These are phyloP conservation scores for Chelidonichthys spinosus DNA, from an alignment of 2,797 vertebrate species.

Conservation along the genomic window DNA sequence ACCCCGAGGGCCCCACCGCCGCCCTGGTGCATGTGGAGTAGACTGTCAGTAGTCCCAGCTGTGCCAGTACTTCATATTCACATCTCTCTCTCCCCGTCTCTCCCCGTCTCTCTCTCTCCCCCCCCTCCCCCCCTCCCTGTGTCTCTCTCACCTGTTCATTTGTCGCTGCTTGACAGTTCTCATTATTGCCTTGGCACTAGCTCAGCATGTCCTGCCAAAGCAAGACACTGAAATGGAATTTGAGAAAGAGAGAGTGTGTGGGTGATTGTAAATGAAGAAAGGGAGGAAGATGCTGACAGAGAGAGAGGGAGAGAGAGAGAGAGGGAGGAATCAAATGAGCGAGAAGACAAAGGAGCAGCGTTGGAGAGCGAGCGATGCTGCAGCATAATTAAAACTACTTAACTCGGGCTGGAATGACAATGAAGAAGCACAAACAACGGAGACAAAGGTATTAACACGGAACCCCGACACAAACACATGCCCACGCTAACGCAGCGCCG, in stretches of 20 bases:
- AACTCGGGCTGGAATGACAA: conserved; percentile 70
- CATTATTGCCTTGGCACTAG: conserved; percentile 85
- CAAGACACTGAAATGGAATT: conserved; percentile 82
- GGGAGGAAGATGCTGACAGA: conserved; percentile 65
- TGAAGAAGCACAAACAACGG: conserved; percentile 60
- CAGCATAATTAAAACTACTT: conserved; percentile 74
- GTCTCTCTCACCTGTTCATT: conserved; percentile 85
- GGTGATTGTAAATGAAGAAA: conserved; percentile 76
- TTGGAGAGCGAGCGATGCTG: conserved; percentile 49
- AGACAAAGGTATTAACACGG: conserved; percentile 59
- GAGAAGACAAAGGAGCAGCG: conserved; percentile 34
- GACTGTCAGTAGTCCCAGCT: conserved; percentile 71
- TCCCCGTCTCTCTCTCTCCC: conserved; percentile 46
- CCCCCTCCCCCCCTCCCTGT: conserved; percentile 51
- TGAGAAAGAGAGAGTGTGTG: conserved; percentile 70
- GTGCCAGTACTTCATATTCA: conserved; percentile 75
- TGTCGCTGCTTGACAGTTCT: conserved; percentile 85
- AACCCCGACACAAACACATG: conserved; percentile 49
- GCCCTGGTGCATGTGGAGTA: conserved; percentile 57
- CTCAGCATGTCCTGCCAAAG: conserved; percentile 85
- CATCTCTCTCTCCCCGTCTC: conserved; percentile 61
- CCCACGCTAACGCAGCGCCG: conserved; percentile 25
- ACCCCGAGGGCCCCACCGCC: no score
- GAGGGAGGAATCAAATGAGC: conserved; percentile 40
- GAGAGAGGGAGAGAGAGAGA: conserved; percentile 32